Base-by-base conservation (phyloP, 2,113 vertebrate species). In the Naja naja region DNA sequence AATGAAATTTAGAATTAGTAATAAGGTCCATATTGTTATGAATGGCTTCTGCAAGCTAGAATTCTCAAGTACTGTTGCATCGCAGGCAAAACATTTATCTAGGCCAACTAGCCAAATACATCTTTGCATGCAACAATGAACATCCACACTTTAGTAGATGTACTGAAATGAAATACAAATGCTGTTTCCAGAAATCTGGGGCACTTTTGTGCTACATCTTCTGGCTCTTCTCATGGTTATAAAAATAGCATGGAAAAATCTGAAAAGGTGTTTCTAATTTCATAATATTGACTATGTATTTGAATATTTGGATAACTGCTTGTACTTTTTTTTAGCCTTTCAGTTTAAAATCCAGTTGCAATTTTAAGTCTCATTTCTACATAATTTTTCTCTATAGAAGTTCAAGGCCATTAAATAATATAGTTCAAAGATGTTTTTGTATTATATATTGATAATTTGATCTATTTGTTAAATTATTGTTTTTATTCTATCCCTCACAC, bases 91-190 rank as follows among this genome's bases (percentile, higher is more conserved):
- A 25, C 45, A 18, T 69, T 25, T 58, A 64, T 88, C 34, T 34
- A 74, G 92, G 87, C 0, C 18, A 94, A 58, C 2, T 0, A 91
- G 81, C 4, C 45, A 74, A 9, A 25, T 55, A 2, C 22, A 18
- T 55, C 34, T 81, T 2, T 27, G 89, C n/a, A 22, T 96, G 91
- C 3, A 91, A 93, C 47, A 52, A 22, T 81, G 53, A 92, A 11
- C 53, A 89, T n/a, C 12, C 45, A 3, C 5, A 53, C 92, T 93
- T 95, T 94, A 88, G 14, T 34, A 53, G 85, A 54, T 1, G 90
- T 93, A 1, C 87, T 89, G 93, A 91, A 91, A 95, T 94, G 85
- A 25, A 39, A 43, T 2, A 52, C 95, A 92, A 93, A 3, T 91
- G 91, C 56, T 49, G 0, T 85, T 91, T 87, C 85, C 86, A 90